Percentiles rank a stretch among this genome's conserved stretches.
Evolutionary conservation across 2,888 invertebrate genomes (phyloP).

Genomic region (Gari tellinella): DNA sequence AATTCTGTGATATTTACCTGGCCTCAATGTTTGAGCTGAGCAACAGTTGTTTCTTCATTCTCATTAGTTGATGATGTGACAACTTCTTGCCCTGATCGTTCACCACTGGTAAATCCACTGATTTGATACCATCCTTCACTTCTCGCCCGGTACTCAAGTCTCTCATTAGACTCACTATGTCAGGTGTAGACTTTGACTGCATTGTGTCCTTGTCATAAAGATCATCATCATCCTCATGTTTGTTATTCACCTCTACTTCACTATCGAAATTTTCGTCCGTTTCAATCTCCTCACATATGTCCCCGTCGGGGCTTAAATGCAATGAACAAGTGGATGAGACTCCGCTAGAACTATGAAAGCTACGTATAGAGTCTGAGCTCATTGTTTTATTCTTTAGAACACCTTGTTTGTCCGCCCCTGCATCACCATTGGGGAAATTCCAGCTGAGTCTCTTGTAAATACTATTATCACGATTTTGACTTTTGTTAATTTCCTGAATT

Average conservation of each 20-base stretch:
- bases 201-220: constrained; percentile 14
- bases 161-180: constrained; percentile 72
- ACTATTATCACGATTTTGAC: constrained; percentile 81
- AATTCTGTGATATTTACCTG: constrained; percentile 78
- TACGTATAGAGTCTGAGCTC: constrained; percentile 84
- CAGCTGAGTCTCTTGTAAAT: constrained; percentile 88
- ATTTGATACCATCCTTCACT: constrained; percentile 78
- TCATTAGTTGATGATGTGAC: constrained; percentile 74
- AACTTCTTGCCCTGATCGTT: constrained; percentile 64
- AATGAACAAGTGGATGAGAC: constrained; percentile 85
- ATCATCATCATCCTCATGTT: constrained; percentile 49
- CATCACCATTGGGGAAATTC: constrained; percentile 86
- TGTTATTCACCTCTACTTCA: constrained; percentile 52
- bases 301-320: constrained; percentile 80
- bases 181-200: constrained; percentile 72
- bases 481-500: constrained; percentile 87
- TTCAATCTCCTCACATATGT: constrained; percentile 76
- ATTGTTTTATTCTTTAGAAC: constrained; percentile 77
- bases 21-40: constrained; percentile 82
- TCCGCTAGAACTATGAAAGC: constrained; percentile 85
- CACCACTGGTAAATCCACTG: constrained; percentile 77
- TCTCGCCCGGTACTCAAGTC: constrained; percentile 69
- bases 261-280: constrained; percentile 34
- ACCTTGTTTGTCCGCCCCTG: constrained; percentile 68
- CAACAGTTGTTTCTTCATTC: constrained; percentile 83